A percentile compares a stretch with the other conserved stretches of the same genome.
Conservation (phyloP, 23 tunicate species). For the Oikopleura vanhoeffeni region DNA sequence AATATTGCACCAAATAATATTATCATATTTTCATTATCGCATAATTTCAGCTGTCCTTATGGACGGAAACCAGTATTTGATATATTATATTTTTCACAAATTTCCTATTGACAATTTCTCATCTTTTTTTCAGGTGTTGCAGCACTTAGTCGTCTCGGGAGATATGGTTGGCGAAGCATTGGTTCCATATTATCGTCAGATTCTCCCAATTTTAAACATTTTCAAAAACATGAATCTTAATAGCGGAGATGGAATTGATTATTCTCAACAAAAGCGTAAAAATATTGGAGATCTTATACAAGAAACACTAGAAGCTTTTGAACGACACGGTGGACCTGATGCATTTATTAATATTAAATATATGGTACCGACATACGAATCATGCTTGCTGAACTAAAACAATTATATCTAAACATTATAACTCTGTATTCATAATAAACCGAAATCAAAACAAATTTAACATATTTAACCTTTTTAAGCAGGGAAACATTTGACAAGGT, state of each 20-base stretch:
- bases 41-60: no score
- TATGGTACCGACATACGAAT: conserved; percentile 98
- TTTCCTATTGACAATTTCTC: no score
- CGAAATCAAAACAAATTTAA: no score
- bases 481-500: no score
- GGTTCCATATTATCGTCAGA: conserved; percentile 94
- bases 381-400: conserved; percentile 87
- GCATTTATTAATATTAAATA: conserved; percentile 99
- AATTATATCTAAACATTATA: no score
- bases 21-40: no score
- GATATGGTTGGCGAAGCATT: conserved; percentile 96
- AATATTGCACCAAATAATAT: no score
- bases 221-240: conserved; percentile 51
- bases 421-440: no score
- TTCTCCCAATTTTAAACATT: conserved; percentile 82
- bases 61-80: no score
- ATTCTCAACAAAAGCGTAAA: conserved; percentile 87
- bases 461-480: no score
- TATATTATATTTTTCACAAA: no score
- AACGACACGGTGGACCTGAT: conserved; percentile 94
- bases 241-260: conserved; percentile 94
- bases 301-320: conserved; percentile 87
- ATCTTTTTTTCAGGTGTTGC: conserved; percentile 25
- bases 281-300: conserved; percentile 94
- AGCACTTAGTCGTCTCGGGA: conserved; percentile 86